Evolutionary conservation across 2,797 vertebrate species (phyloP), one percentile per base, ranked within the genome.

Genomic region (Cercopithecus mitis): DNA sequence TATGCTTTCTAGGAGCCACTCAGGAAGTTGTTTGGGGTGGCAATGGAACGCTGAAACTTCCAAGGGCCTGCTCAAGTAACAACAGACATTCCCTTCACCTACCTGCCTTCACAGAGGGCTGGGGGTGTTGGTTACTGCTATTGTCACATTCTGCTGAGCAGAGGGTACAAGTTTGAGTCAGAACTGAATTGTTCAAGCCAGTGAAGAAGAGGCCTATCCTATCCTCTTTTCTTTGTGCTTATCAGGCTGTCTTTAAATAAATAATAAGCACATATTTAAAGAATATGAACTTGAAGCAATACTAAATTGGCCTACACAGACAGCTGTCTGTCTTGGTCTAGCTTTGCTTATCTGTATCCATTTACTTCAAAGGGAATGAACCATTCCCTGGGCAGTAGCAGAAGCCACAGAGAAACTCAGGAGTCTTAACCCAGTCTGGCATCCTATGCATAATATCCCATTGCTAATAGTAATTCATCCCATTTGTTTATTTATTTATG

Each of bases 401-500:
- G 82, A 92, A 96, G 64, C 36, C 57, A 92, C 50, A 94, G 0
- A 27, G 61, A 55, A 91, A 95, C 55, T 36, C 41, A 27, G 36
- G 33, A 75, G 11, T 57, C 83, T 95, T 73, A 76, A 87, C 45
- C 25, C 41, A 80, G 67, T 91, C 43, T 94, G 43, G 5, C 25
- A 91, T 30, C 41, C 11, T 88, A 50, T 43, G 76, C 22, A 33
- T 84, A 70, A 85, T 30, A 81, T 84, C 30, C 52, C 15, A 55
- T 88, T 90, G 41, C 86, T 86, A 92, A 93, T 24, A 96, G 57
- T 79, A 85, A 58, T 86, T 88, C 57, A 94, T 88, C 39, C 73
- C 25, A 43, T 92, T 70, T 92, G 50, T 64, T 96, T 97, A 76
- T 94, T 94, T 92, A 70, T 95, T 91, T 41, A 41, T 43, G 9